Evolutionary conservation across 2,797 vertebrate genomes (phyloP).

Genomic region (Holocentrus rufus): DNA sequence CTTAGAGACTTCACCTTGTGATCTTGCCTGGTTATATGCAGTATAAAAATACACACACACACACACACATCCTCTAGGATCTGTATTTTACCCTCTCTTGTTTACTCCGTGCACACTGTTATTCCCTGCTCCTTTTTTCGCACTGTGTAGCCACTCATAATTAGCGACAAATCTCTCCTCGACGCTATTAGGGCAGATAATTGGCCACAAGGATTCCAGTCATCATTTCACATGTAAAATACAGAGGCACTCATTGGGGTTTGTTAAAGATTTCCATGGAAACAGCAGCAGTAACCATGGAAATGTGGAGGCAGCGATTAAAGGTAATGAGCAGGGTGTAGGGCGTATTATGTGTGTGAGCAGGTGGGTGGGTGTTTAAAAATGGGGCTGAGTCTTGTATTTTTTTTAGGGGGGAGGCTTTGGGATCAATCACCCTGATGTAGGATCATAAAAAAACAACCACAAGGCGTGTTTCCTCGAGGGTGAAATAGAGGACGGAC

Average conservation of each 20-base stretch:
- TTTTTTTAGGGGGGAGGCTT: constrained; percentile 42
- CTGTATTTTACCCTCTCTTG: not conserved
- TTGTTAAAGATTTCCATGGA: constrained; percentile 73
- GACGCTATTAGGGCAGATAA: constrained; percentile 51
- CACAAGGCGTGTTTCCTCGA: constrained; percentile 8
- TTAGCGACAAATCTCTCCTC: constrained; percentile 25
- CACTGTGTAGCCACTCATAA: constrained; percentile 19
- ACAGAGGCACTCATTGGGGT: constrained; percentile 43
- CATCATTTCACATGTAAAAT: constrained; percentile 68
- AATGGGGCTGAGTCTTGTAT: constrained; percentile 48
- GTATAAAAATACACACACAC: constrained; percentile 3
- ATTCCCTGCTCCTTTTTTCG: constrained; percentile 2
- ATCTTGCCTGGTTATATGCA: not conserved
- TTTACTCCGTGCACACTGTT: too few species aligned
- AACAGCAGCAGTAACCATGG: constrained; percentile 76
- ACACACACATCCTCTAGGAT: too few species aligned
- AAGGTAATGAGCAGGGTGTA: constrained; percentile 59
- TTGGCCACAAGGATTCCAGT: constrained; percentile 59
- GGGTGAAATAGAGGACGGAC: constrained; percentile 29
- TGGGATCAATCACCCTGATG: not conserved
- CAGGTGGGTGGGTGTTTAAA: constrained; percentile 42
- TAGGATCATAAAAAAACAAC: constrained; percentile 36
- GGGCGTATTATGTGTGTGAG: constrained; percentile 16
- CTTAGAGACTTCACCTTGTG: not conserved
- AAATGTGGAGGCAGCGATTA: constrained; percentile 65